Evolutionary conservation across 1,140 invertebrate genomes (phyloP).

Genomic region (Eulimnadia texana): DNA sequence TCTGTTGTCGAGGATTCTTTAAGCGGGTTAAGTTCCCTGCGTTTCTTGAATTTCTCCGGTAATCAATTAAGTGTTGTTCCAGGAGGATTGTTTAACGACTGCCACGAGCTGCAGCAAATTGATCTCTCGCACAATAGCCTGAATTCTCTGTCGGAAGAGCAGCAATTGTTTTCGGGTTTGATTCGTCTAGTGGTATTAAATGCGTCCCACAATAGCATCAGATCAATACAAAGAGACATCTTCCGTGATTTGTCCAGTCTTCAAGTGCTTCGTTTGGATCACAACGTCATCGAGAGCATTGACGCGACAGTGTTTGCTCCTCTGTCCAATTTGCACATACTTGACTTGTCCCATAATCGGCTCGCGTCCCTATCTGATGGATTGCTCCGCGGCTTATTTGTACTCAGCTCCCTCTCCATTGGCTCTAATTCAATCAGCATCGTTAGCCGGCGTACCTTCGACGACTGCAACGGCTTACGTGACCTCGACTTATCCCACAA

Average conservation of each 20-base stretch:
- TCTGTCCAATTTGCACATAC: slow-evolving; percentile 55
- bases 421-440: slow-evolving; percentile 55
- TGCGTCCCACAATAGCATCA: slow-evolving; percentile 53
- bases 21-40: slow-evolving; percentile 44
- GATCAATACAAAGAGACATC: slow-evolving; percentile 47
- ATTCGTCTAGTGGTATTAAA: slow-evolving; percentile 56
- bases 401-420: slow-evolving; percentile 52
- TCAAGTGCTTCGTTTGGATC: slow-evolving; percentile 57
- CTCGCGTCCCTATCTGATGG: slow-evolving; percentile 47
- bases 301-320: slow-evolving; percentile 57
- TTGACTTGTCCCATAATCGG: slow-evolving; percentile 57
- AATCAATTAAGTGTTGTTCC: slow-evolving; percentile 57
- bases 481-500: slow-evolving; percentile 78
- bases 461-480: slow-evolving; percentile 60
- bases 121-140: slow-evolving; percentile 66
- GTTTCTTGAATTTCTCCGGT: slow-evolving; percentile 56
- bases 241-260: slow-evolving; percentile 60
- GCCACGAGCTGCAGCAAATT: slow-evolving; percentile 48
- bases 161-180: slow-evolving; percentile 54
- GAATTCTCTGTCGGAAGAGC: slow-evolving; percentile 51
- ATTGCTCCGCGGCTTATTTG: slow-evolving; percentile 53
- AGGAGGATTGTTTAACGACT: slow-evolving; percentile 52
- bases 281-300: slow-evolving; percentile 55
- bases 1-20: slow-evolving; percentile 54
- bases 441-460: slow-evolving; percentile 54